A percentile compares a stretch with the other conserved stretches of the same genome.
Conservation (phyloP, 2,888 invertebrate genomes). For the Dusona sp. region DNA sequence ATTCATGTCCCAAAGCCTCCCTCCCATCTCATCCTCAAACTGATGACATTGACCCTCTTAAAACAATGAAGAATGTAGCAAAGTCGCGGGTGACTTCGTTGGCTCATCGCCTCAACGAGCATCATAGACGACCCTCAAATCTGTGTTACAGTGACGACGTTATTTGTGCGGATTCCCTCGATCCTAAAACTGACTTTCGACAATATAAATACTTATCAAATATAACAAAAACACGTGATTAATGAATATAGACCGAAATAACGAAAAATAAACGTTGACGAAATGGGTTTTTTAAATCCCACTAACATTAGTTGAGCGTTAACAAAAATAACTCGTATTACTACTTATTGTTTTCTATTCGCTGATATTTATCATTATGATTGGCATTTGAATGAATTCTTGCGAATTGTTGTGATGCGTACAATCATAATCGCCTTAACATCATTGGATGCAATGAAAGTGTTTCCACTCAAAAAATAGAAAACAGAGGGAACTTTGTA, state of each 20-base stretch:
- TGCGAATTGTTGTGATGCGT: neutral
- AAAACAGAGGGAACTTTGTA: neutral
- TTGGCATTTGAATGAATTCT: neutral
- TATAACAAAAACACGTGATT: neutral
- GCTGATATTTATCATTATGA: no score
- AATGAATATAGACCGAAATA: neutral
- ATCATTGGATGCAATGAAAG: neutral
- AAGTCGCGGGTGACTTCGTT: constrained; percentile 58
- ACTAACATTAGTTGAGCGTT: neutral
- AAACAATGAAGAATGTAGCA: constrained; percentile 74
- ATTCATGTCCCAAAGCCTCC: constrained; percentile 58
- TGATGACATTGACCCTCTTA: constrained; percentile 83
- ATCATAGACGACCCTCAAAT: constrained; percentile 57
- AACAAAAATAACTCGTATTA: neutral
- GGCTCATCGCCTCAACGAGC: constrained; percentile 61
- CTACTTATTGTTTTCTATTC: neutral
- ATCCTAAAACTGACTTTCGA: constrained; percentile 19
- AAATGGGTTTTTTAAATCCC: neutral
- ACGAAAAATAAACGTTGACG: neutral
- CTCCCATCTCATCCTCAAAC: constrained; percentile 17
- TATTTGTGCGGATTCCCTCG: constrained; percentile 28
- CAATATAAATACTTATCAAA: neutral
- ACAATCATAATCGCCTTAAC: neutral
- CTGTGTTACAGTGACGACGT: constrained; percentile 31
- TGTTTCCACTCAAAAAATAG: neutral